These are phyloP conservation scores for Nebria ingens DNA, from an alignment of 1,140 invertebrate species.

Conservation along the genomic window DNA sequence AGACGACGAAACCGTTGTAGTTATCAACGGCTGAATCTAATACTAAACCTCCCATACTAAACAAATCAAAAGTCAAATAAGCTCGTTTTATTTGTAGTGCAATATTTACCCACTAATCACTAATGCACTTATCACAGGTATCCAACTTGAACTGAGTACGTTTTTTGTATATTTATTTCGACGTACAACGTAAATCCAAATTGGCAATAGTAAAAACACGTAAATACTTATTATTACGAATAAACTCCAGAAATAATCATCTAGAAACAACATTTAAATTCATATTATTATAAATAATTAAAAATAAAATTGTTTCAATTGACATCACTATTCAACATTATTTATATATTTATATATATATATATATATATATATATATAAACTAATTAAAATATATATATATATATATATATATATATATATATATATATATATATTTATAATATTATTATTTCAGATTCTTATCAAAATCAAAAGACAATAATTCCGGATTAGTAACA, in stretches of 20 bases:
- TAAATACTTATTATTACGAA: slow-evolving; percentile 53
- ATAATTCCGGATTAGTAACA: too few relatives aligned
- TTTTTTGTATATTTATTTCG: slow-evolving; percentile 68
- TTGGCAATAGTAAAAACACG: slow-evolving; percentile 56
- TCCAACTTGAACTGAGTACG: slow-evolving; percentile 74
- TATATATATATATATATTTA: too few relatives aligned
- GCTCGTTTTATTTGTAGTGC: background rate
- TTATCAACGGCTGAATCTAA: slow-evolving; percentile 64
- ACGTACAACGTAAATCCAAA: slow-evolving; percentile 67
- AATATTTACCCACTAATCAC: slow-evolving; percentile 71
- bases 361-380: too few relatives aligned
- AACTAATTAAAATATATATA: too few relatives aligned
- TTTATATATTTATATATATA: too few relatives aligned
- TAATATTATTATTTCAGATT: too few relatives aligned
- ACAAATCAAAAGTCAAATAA: slow-evolving; percentile 17
- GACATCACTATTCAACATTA: too few relatives aligned
- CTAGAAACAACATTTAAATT: slow-evolving; percentile 30
- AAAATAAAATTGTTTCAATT: too few relatives aligned
- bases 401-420: too few relatives aligned
- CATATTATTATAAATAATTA: too few relatives aligned
- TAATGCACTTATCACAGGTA: slow-evolving; percentile 73
- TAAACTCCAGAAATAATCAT: slow-evolving; percentile 51
- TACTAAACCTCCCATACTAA: slow-evolving; percentile 68
- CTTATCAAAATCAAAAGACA: too few relatives aligned
- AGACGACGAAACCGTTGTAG: slow-evolving; percentile 74